Evolutionary conservation across 2,113 vertebrate species (phyloP), one percentile per base, ranked within the genome.

Genomic region (Nerophis ophidion): DNA sequence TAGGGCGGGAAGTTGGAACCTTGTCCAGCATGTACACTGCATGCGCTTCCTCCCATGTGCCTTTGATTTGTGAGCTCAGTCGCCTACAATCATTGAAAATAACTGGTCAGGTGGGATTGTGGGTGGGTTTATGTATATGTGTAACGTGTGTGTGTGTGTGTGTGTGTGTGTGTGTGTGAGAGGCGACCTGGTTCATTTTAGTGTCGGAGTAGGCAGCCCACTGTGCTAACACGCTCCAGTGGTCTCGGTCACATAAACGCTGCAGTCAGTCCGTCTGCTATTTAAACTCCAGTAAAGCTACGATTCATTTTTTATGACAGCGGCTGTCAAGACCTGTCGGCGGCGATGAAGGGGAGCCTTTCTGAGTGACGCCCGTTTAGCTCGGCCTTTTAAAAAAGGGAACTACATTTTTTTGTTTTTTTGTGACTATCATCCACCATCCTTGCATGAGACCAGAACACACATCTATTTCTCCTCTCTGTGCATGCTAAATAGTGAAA

Each of bases 271-370:
- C 65, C 70, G 70, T 79, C 65, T 81, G 81, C 74, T 76, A 56
- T 76, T 82, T 82, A 74, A 84, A 78, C 74, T 86, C 63, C 56
- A 74, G 72, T 84, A 82, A 81, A 87, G 61, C 70, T 66, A n/a
- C 56, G 65, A 75, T 74, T 71, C 19, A 17, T 61, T 75, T 86
- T 81, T 76, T n/a, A 54, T 36, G 52, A 81, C 80, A 69, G 66
- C 60, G 45, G 16, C 55, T 57, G 48, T 68, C 46, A 58, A 45
- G 26, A 52, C 49, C 70, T 67, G 40, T 60, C 38, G 57, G 34
- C 57, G 63, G 51, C 79, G 33, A 65, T 73, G 40, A 61, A 72
- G 61, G 8, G 19, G 36, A 76, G 26, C 26, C 1, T 76, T 77
- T 81, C 57, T 58, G 15, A 63, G 59, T 46, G 61, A 48, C 60